These are phyloP conservation scores for Epinephelus lanceolatus DNA, from an alignment of 2,113 vertebrate species.

Conservation along the genomic window DNA sequence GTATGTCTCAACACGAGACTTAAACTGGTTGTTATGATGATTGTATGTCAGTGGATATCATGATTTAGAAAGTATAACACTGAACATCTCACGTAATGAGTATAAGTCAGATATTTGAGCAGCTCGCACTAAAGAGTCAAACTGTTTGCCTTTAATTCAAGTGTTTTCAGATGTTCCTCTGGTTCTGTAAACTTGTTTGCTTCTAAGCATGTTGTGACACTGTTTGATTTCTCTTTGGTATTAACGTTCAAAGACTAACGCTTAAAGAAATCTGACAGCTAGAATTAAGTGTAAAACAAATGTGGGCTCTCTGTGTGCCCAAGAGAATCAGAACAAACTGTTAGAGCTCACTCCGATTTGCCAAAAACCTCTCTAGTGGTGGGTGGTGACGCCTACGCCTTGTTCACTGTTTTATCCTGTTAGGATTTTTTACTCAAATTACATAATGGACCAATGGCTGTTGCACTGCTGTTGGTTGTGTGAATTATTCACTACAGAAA, in stretches of 20 bases:
- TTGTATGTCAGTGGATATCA: neutral
- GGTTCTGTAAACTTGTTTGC: slow-evolving; percentile 18
- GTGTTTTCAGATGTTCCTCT: slow-evolving; percentile 43
- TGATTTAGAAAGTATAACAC: slow-evolving; percentile 1
- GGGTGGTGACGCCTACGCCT: slow-evolving; percentile 73
- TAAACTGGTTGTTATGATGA: slow-evolving; percentile 1
- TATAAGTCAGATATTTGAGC: slow-evolving; percentile 1
- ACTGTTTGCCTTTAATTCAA: slow-evolving; percentile 18
- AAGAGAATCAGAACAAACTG: slow-evolving; percentile 74
- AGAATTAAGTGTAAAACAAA: slow-evolving; percentile 66
- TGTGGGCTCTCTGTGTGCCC: slow-evolving; percentile 49
- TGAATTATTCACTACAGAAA: slow-evolving; percentile 67
- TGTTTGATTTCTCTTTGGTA: slow-evolving; percentile 7
- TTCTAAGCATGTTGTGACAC: slow-evolving; percentile 21
- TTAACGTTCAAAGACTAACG: slow-evolving; percentile 16
- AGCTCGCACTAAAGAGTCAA: slow-evolving; percentile 11
- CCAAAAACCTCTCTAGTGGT: slow-evolving; percentile 67
- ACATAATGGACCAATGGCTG: slow-evolving; percentile 67
- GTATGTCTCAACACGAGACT: neutral
- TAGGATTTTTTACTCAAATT: slow-evolving; percentile 67
- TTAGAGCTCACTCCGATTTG: slow-evolving; percentile 55
- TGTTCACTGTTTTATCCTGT: slow-evolving; percentile 68
- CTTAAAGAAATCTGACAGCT: slow-evolving; percentile 43
- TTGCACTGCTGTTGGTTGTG: slow-evolving; percentile 37
- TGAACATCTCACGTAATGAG: neutral